Evolutionary conservation across 2,113 vertebrate genomes (phyloP).

Genomic region (pig (Sus scrofa)): DNA sequence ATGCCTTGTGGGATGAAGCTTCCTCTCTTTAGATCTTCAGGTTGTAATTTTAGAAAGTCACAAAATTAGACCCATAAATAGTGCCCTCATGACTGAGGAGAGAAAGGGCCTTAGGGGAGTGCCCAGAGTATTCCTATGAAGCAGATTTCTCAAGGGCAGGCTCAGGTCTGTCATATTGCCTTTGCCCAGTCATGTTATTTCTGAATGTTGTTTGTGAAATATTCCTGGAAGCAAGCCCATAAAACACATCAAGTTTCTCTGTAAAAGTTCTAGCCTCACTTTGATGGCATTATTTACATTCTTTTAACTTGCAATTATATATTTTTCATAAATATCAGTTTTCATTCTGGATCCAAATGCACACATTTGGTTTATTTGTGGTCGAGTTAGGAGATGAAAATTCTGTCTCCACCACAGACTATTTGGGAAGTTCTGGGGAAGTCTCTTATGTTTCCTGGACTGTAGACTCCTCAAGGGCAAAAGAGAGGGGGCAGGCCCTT

Average conservation of each 20-base stretch:
- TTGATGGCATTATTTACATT: not conserved
- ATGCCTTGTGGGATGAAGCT: not conserved
- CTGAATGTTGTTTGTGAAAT: not conserved
- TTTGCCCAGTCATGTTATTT: not conserved
- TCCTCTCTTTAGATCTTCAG: not conserved
- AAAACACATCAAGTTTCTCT: not conserved
- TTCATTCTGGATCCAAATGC: not conserved
- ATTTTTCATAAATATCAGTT: constrained; percentile 28
- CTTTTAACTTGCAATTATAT: not conserved
- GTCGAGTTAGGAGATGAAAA: not conserved
- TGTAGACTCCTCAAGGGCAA: not conserved
- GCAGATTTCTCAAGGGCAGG: not conserved
- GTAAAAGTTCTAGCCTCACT: not conserved
- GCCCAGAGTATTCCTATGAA: not conserved
- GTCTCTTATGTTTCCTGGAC: not conserved
- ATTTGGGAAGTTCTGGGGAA: not conserved
- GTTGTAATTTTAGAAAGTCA: constrained; percentile 30
- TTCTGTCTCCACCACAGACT: not conserved
- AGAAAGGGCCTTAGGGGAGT: not conserved
- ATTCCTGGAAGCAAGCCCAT: not conserved
- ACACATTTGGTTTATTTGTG: not conserved
- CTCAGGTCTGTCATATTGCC: not conserved
- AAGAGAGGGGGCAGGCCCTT: not conserved
- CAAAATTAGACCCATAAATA: not conserved
- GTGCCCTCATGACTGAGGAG: not conserved